Percentiles rank a stretch among this genome's conserved stretches.
phyloP scores from a whole-genome alignment of 2,888 invertebrate genomes.

The Elmis aenea region DNA sequence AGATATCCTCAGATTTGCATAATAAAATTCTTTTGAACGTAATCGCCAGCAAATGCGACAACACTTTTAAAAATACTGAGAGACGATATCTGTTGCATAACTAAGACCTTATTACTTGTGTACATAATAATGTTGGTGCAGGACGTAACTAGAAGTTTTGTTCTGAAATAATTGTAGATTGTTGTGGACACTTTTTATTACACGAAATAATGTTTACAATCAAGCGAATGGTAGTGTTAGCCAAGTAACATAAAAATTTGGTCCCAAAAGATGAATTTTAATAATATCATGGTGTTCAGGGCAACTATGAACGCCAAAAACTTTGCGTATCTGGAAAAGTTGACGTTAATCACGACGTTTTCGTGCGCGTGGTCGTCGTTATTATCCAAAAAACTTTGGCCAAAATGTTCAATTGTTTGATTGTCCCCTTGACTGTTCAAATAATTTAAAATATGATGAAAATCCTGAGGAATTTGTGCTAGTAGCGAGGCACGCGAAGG shows the following conservation, averaged over 20 bases:
- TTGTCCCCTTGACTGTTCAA: not conserved
- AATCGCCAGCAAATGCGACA: too few relatives aligned
- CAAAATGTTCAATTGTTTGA: not conserved
- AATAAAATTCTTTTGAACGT: too few relatives aligned
- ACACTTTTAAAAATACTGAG: too few relatives aligned
- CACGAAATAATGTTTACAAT: too few relatives aligned
- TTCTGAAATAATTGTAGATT: too few relatives aligned
- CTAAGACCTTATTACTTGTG: too few relatives aligned
- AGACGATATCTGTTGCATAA: too few relatives aligned
- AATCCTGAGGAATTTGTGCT: not conserved
- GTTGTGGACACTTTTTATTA: too few relatives aligned
- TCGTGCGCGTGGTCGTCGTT: not conserved
- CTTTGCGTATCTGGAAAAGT: not conserved
- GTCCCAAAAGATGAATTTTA: not conserved
- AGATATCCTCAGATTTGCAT: too few relatives aligned
- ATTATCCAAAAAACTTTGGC: not conserved
- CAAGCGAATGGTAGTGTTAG: too few relatives aligned
- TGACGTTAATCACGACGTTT: not conserved
- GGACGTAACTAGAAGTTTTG: too few relatives aligned
- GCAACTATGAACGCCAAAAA: not conserved
- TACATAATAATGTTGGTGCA: too few relatives aligned
- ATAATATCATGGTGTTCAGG: not conserved
- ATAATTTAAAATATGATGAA: not conserved
- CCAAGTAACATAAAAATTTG: not conserved
- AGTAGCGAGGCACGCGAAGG: not conserved